Conservation (phyloP, 2,888 invertebrate genomes). For the Sinotaia quadrata region DNA sequence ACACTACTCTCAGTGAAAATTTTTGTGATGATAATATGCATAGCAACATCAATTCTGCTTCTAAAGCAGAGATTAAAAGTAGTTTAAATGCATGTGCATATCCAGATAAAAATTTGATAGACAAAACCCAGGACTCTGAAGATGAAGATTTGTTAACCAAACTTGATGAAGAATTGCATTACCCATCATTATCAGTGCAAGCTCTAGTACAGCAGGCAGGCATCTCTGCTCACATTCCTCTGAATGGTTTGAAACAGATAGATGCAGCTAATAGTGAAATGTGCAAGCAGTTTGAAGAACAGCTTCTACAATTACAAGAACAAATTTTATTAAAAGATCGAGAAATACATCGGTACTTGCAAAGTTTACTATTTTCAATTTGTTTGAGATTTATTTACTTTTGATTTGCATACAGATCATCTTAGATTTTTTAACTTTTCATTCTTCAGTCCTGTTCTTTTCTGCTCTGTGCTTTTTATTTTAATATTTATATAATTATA, state of each 20-base stretch:
- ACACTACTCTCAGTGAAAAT: background rate
- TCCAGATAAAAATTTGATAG: no score
- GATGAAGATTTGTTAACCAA: constrained; percentile 58
- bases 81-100: background rate
- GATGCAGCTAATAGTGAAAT: constrained; percentile 8
- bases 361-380: no score
- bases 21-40: no score
- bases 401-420: no score
- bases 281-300: constrained; percentile 42
- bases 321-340: constrained; percentile 47
- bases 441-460: no score
- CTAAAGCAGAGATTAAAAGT: no score
- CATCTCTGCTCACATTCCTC: constrained; percentile 1
- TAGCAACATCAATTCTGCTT: no score
- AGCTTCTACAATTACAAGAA: constrained; percentile 48
- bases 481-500: no score
- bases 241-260: constrained; percentile 12
- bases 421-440: no score
- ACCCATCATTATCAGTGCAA: constrained; percentile 13
- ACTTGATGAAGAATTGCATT: constrained; percentile 52
- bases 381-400: no score
- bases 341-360: constrained; percentile 47
- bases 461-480: no score
- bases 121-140: constrained; percentile 34
- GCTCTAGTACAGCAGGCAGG: background rate